Evolutionary conservation across 2,797 vertebrate species (phyloP), one percentile per base, ranked within the genome.

Genomic region (Protonibea diacanthus): DNA sequence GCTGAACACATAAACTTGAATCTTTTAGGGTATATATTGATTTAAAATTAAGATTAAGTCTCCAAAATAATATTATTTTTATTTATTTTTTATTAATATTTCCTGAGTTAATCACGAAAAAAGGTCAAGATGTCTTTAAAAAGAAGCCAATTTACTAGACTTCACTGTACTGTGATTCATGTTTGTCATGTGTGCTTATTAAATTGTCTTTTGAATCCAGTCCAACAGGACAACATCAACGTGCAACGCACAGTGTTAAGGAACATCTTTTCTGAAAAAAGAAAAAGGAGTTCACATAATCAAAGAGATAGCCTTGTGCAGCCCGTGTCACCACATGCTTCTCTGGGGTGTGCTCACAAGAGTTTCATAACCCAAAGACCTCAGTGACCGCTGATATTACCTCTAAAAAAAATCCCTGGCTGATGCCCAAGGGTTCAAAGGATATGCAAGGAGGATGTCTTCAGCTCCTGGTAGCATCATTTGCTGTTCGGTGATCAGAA

Each of bases 321-420:
- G 65, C 38, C 63, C 72, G 63, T 56, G n/a, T 68, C 80, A 67
- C 82, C 91, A 88, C 84, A 90, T 88, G 87, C 77, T 91, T 69
- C 3, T 1, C 69, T 88, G 88, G 49, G 81, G 87, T 92, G 78
- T 86, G 88, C 72, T 88, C 86, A 71, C 79, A 80, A 18, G 72
- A 21, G 74, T 93, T 93, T 92, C 85, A 88, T 74, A 93, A 93
- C 81, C 81, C 9, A 10, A 5, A 60, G 82, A 87, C 84, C 87
- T 82, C 70, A 58, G 5, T 83, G 88, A 87, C 84, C 25, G 3
- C 57, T 82, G 86, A 77, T 63, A 81, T 67, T 68, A 65, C 53
- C 62, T 56, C 14, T 0, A 71, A 60, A 62, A 62, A 40, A 71
- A 62, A 60, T 23, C 33, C 74, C 27, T 87, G 76, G 76, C 85